Evolutionary conservation across 2,888 invertebrate genomes (phyloP), one percentile per base, ranked within the genome.

Genomic region (Sarcophaga subvicina): DNA sequence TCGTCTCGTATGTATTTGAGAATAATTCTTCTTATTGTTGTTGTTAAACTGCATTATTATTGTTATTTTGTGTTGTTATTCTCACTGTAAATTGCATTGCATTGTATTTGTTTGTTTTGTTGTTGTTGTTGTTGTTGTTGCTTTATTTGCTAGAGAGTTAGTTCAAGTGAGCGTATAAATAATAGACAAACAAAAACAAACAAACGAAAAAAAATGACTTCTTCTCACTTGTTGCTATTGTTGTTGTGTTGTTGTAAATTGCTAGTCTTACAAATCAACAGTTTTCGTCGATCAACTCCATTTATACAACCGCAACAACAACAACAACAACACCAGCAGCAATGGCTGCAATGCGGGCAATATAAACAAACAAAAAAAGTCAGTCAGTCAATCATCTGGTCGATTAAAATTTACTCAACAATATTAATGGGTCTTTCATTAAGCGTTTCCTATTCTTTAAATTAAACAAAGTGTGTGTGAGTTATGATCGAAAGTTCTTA

Each of bases 341-440:
- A 37, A 62, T 5, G 2, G 8, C 37, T 8, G 37, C 37, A 37
- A 37, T 37, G 37, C 37, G 37, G 37, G 37, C 37, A 37, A 37
- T 37, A 37, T 8, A 37, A 37, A 37, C 37, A 37, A n/a, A 22
- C 4, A 62, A 20, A 14, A 20, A 63, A 20, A 66, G 67, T 69
- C 60, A 70, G 67, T 80, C 72, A 80, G 69, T 85, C 80, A 77
- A 80, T 85, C 76, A 85, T 85, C 54, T 85, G 77, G 82, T 66
- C 70, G 77, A 75, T 79, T 82, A 64, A 72, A 72, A 76, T 62
- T 62, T 62, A 20, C 17, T 14, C 17, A 54, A 54, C 17, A 54
- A 54, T 54, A 54, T 17, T 17, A 54, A 14, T 4, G 17, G 17
- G 17, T 14, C 12, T 54, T 37, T 37, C 3, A 17, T 54, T 14